phyloP scores from a whole-genome alignment of 2,888 invertebrate genomes.

The Cryptops parisi region DNA sequence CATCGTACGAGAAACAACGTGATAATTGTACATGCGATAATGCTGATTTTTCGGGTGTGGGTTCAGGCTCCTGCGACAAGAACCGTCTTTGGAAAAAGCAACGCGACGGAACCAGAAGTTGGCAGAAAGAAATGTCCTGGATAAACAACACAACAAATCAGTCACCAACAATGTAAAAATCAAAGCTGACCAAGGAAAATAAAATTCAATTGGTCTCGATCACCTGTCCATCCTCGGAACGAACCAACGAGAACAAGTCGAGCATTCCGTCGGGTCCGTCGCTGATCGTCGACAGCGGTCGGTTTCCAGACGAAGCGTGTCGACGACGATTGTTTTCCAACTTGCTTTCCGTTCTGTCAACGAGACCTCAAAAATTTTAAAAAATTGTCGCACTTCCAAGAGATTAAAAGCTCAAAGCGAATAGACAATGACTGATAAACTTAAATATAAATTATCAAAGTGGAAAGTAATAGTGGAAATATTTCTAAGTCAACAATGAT shows the following conservation, averaged over 20 bases:
- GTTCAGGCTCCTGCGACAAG: conserved; percentile 9
- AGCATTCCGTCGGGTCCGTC: conserved; percentile 67
- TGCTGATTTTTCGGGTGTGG: neutral
- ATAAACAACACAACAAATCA: conserved; percentile 11
- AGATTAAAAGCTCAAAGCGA: no score
- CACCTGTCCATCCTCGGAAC: conserved; percentile 57
- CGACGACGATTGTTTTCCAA: conserved; percentile 44
- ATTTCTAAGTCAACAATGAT: no score
- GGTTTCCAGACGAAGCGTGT: conserved; percentile 63
- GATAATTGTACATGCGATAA: conserved; percentile 26
- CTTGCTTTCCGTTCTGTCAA: conserved; percentile 12
- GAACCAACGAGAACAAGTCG: conserved; percentile 66
- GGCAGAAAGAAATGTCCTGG: conserved; percentile 76
- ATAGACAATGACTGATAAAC: no score
- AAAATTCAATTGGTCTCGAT: neutral
- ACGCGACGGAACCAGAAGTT: conserved; percentile 61
- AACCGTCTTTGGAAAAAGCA: conserved; percentile 37
- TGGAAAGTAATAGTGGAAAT: no score
- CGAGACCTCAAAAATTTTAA: no score
- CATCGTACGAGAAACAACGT: conserved; percentile 62
- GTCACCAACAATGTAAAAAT: neutral
- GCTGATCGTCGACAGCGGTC: conserved; percentile 67
- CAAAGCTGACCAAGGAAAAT: neutral
- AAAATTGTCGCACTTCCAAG: no score
- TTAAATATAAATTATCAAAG: no score